Evolutionary conservation across 2,888 invertebrate species (phyloP).

Genomic region (Macrophya alboannulata): DNA sequence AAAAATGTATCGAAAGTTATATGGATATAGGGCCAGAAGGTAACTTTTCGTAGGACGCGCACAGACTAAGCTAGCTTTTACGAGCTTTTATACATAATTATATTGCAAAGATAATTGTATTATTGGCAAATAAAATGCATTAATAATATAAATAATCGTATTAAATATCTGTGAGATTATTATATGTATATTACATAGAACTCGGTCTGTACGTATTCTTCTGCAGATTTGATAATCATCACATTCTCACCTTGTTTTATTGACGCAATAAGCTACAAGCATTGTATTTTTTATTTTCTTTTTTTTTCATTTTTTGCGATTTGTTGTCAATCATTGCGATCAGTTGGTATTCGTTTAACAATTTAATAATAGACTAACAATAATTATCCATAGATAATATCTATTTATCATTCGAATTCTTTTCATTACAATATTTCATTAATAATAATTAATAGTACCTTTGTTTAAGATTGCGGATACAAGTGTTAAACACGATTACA

Average conservation of each 20-base stretch:
- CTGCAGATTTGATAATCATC: constrained; percentile 55
- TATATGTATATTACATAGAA: neutral
- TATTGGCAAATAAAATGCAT: constrained; percentile 1
- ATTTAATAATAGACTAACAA: constrained; percentile 71
- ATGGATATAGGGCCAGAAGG: constrained; percentile 18
- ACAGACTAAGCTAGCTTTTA: constrained; percentile 30
- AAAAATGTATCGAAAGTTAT: neutral
- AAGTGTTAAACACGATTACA: constrained; percentile 69
- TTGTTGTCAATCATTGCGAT: constrained; percentile 10
- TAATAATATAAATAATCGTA: neutral
- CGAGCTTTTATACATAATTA: constrained; percentile 3
- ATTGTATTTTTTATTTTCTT: constrained; percentile 25
- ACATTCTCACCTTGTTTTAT: constrained; percentile 62
- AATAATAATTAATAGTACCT: constrained; percentile 66
- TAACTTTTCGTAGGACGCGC: constrained; percentile 15
- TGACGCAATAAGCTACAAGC: constrained; percentile 59
- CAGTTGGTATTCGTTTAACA: constrained; percentile 62
- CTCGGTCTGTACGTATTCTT: constrained; percentile 39
- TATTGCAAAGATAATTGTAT: constrained; percentile 8
- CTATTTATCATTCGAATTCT: constrained; percentile 68
- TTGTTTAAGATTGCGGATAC: constrained; percentile 63
- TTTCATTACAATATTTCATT: constrained; percentile 68
- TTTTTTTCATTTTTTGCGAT: constrained; percentile 21
- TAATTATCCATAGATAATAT: constrained; percentile 71
- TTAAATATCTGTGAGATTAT: neutral